Evolutionary conservation across 1,140 invertebrate species (phyloP).

Genomic region (Diuraphis noxia): DNA sequence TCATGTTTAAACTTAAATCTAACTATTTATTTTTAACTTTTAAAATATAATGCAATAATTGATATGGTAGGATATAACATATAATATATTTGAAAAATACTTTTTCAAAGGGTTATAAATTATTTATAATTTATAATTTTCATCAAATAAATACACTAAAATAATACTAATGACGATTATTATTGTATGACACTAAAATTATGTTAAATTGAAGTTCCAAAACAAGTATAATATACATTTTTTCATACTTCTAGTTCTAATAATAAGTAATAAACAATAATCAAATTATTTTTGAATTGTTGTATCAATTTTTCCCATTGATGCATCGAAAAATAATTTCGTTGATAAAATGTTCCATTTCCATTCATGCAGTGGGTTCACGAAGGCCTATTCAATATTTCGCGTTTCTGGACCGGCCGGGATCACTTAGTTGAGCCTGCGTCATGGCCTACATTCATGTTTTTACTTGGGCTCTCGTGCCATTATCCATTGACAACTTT

Average conservation of each 20-base stretch:
- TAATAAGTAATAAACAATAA: not conserved
- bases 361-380: constrained; percentile 30
- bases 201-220: not conserved
- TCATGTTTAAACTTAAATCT: not conserved
- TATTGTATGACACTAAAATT: not conserved
- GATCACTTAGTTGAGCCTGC: constrained; percentile 45
- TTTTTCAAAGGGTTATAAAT: not conserved
- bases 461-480: constrained; percentile 9
- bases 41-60: not conserved
- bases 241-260: not conserved
- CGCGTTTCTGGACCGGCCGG: constrained; percentile 14
- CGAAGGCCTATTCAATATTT: constrained; percentile 48
- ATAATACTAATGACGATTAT: not conserved
- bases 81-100: no score
- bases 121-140: not conserved
- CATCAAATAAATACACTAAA: not conserved
- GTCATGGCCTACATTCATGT: constrained; percentile 47
- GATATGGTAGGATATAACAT: no score
- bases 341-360: constrained; percentile 31
- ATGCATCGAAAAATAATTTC: not conserved
- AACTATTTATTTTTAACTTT: not conserved
- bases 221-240: not conserved
- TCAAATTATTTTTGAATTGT: not conserved
- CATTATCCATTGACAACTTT: constrained; percentile 38
- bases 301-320: constrained; percentile 9